Percentiles rank a stretch among this genome's conserved stretches.
These are phyloP conservation scores for Bombyx huttoni DNA, from an alignment of 2,888 invertebrate species.

Conservation along the genomic window DNA sequence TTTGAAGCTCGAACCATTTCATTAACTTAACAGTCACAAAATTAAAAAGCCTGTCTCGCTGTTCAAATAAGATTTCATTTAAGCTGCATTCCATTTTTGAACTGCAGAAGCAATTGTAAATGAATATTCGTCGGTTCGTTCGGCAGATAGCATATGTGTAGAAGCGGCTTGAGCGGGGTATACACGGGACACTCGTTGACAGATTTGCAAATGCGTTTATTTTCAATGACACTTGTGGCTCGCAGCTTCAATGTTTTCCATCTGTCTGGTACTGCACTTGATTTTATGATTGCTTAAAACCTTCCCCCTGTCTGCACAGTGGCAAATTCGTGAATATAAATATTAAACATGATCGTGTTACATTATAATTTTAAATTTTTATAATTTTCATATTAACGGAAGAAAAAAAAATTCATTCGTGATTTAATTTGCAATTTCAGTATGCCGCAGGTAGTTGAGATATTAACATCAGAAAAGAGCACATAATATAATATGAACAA, in stretches of 20 bases:
- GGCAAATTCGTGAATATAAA: background rate
- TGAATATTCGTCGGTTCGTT: background rate
- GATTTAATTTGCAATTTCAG: background rate
- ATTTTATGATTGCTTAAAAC: background rate
- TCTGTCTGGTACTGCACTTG: slow-evolving; percentile 4
- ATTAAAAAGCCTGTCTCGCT: too few species aligned
- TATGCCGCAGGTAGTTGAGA: background rate
- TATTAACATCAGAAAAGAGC: background rate
- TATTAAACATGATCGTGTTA: too few species aligned
- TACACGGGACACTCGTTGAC: slow-evolving; percentile 27
- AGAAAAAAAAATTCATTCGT: too few species aligned
- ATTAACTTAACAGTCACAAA: too few species aligned
- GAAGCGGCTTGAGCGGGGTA: slow-evolving; percentile 1
- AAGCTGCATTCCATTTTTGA: too few species aligned
- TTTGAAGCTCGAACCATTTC: too few species aligned
- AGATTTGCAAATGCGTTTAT: slow-evolving; percentile 18
- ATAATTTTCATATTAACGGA: too few species aligned
- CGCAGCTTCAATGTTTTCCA: slow-evolving; percentile 3
- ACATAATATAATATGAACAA: slow-evolving; percentile 40
- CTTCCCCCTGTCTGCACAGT: background rate
- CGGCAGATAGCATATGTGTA: background rate
- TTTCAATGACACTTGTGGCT: slow-evolving; percentile 6
- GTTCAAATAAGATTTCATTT: too few species aligned
- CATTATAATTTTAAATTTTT: too few species aligned
- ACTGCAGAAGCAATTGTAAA: too few species aligned